Evolutionary conservation across 2,113 vertebrate genomes (phyloP), one percentile per base, ranked within the genome.

Genomic region (Motacilla tschutschensis): DNA sequence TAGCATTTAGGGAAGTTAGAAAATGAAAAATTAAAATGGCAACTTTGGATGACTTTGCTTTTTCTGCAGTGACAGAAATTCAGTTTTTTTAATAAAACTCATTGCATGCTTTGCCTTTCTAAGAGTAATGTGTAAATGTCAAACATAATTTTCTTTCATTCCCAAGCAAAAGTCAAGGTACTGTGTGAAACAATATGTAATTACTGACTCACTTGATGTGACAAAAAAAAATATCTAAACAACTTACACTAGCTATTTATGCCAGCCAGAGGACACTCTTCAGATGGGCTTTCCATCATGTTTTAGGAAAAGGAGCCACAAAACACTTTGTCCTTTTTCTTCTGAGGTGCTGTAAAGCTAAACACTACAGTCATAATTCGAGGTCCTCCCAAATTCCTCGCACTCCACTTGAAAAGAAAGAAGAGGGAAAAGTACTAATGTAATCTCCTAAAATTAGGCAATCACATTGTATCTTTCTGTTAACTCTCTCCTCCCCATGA

Each of bases 141-240:
- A 69, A 72, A 72, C 8, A 7, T 33, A 47, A 24, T 62, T 75
- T 85, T 80, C 38, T 67, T 81, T 64, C 24, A 26, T 21, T 81
- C 66, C 17, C 15, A 78, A 75, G 26, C 10, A 75, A 59, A 89
- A 81, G 28, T 67, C 62, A 83, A 75, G 35, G 26, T 89, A 73
- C 12, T 47, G 6, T 59, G 8, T 53, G 41, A 89, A 77, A 88
- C 19, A 65, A 19, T 85, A 57, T 24, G 7, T n/a, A 81, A 73
- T 76, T 90, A 79, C 17, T 50, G 47, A 73, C n/a, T 76, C 6
- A 31, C 35, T 43, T 73, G 14, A 50, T 41, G 9, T 65, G n/a
- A 35, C 1, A 2, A 11, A 47, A 67, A 54, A 70, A 88, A 88
- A 53, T 67, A 89, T 3, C 29, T 33, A 65, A 69, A 17, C 22